Evolutionary conservation across 2,797 vertebrate genomes (phyloP).

Genomic region (Tenualosa thibaudeaui): DNA sequence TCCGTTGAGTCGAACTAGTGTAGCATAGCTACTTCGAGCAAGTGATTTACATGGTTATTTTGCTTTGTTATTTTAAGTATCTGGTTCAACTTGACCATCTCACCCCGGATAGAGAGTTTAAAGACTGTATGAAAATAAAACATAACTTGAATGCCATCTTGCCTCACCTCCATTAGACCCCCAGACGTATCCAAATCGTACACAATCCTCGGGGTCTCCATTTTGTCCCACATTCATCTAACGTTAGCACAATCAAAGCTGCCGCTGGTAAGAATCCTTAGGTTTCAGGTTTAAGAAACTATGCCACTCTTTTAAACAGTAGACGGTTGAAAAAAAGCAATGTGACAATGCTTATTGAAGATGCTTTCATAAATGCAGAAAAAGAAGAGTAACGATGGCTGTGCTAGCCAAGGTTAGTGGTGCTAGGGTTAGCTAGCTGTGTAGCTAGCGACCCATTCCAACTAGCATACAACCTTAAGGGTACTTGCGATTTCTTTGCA

Average conservation of each 20-base stretch:
- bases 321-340: not conserved
- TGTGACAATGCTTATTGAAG: not conserved
- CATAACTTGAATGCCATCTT: slow-evolving; percentile 3
- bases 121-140: not conserved
- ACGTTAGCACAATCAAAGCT: slow-evolving; percentile 23
- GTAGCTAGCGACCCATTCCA: slow-evolving; percentile 28
- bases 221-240: slow-evolving; percentile 59
- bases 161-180: slow-evolving; percentile 94
- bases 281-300: not conserved
- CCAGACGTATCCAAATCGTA: slow-evolving; percentile 98
- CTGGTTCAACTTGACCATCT: not conserved
- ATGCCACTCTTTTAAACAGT: not conserved
- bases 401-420: slow-evolving; percentile 23
- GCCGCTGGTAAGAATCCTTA: slow-evolving; percentile 24
- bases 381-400: not conserved
- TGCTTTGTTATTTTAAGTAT: not conserved
- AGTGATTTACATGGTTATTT: slow-evolving; percentile 6
- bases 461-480: slow-evolving; percentile 45
- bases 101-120: not conserved
- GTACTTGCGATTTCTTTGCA: slow-evolving; percentile 23
- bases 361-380: not conserved
- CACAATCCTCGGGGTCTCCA: slow-evolving; percentile 98
- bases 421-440: slow-evolving; percentile 4
- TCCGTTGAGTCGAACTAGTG: not conserved
- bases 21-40: not conserved